Base-by-base conservation (phyloP, 1,140 invertebrate genomes). In the Ericerus pela region DNA sequence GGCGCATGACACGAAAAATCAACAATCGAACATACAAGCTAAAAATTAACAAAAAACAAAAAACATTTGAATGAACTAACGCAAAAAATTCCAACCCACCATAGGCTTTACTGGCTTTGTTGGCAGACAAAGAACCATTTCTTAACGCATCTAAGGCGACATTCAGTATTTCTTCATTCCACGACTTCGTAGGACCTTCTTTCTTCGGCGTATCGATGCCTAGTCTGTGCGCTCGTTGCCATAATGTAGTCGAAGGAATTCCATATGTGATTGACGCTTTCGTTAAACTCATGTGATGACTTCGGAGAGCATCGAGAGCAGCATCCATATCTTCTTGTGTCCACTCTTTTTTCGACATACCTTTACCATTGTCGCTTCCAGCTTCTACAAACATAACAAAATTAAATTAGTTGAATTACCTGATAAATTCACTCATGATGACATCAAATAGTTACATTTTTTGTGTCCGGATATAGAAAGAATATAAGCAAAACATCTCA, bases 121-220 rank as follows among this genome's bases (percentile, higher is more conserved):
- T 90, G 12, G 86, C 86, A 6, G 85, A 88, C 67, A 90, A 87
- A 26, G 84, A 79, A 14, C 85, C 85, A 14, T 83, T 83, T 41
- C 86, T 73, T 12, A 90, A 64, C 1, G 85, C 86, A 62, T 86
- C 82, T 53, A 90, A 71, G 0, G 86, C 86, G 57, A 76, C 82
- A 58, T 83, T 82, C 18, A 91, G 69, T 63, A 85, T 84, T 59
- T 83, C 82, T 68, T 88, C 85, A 62, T 83, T 87, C 88, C 88
- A 91, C 1, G 83, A 84, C 69, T 88, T 88, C 8, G 84, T 82
- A 1, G 81, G 79, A 11, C 84, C 85, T 65, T 90, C 87, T 69
- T 88, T 88, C 72, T 90, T 91, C 30, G 86, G 85, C 54, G 88
- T 90, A 69, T 89, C 85, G 65, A 91, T 91, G 36, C 84, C 85